Evolutionary conservation across 2,797 vertebrate genomes (phyloP).

Genomic region (Helostoma temminkii): DNA sequence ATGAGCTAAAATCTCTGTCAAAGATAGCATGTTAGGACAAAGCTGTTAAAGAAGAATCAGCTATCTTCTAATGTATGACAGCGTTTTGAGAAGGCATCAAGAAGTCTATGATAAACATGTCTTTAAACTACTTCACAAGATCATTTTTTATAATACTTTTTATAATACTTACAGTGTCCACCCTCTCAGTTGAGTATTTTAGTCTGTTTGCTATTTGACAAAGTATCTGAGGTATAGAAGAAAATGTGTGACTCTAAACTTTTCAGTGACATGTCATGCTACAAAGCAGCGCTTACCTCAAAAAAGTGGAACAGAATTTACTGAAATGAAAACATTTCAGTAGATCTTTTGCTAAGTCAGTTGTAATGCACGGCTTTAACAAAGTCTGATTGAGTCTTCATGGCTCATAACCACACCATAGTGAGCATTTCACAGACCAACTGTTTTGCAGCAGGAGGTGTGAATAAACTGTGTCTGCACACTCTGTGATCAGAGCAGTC

Average conservation of each 20-base stretch:
- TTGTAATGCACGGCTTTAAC: background rate
- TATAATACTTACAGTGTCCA: no score
- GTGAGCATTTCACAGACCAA: conserved; percentile 48
- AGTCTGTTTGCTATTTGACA: no score
- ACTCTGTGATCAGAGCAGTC: conserved; percentile 32
- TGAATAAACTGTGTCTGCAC: conserved; percentile 35
- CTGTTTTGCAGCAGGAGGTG: conserved; percentile 59
- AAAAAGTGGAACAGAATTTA: background rate
- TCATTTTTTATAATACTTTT: no score
- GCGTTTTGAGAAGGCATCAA: background rate
- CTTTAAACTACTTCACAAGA: background rate
- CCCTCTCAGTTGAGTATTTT: no score
- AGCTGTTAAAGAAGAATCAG: background rate
- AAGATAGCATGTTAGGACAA: background rate
- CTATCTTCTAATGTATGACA: background rate
- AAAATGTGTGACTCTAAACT: background rate
- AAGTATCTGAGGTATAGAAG: no score
- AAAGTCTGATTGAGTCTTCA: conserved; percentile 54
- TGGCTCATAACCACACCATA: conserved; percentile 29
- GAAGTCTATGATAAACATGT: background rate
- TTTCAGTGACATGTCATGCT: background rate
- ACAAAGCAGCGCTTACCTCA: background rate
- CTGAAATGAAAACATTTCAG: background rate
- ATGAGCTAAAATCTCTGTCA: conserved; percentile 14
- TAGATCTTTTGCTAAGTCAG: background rate